A percentile compares a stretch with the other conserved stretches of the same genome.
Conservation (phyloP, 2,888 invertebrate species). For the Chesias legatella region DNA sequence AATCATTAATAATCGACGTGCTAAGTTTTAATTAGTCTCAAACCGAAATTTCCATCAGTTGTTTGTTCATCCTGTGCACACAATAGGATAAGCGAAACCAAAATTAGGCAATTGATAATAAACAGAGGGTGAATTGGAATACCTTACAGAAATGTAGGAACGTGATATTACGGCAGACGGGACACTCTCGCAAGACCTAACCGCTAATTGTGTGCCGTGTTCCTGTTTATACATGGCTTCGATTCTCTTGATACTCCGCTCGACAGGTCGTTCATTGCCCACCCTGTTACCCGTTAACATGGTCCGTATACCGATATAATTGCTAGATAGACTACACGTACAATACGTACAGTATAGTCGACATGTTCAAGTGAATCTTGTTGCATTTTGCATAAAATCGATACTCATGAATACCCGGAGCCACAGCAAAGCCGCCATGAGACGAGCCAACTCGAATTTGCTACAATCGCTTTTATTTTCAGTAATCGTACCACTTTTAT, state of each 20-base stretch:
- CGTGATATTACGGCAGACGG: constrained; percentile 44
- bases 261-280: constrained; percentile 45
- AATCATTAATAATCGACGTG: constrained; percentile 35
- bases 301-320: constrained; percentile 61
- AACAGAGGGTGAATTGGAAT: constrained; percentile 52
- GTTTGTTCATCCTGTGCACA: constrained; percentile 51
- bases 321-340: constrained; percentile 58
- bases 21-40: constrained; percentile 53
- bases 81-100: constrained; percentile 47
- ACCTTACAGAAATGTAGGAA: constrained; percentile 49
- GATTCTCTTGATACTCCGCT: constrained; percentile 50
- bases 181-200: constrained; percentile 40
- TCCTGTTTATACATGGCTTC: constrained; percentile 45
- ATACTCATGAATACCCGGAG: constrained; percentile 74
- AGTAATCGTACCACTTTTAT: constrained; percentile 44
- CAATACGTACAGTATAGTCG: constrained; percentile 54
- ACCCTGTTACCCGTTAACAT: constrained; percentile 52
- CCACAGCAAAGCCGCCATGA: constrained; percentile 54
- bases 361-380: constrained; percentile 75
- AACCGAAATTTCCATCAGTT: constrained; percentile 51
- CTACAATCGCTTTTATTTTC: constrained; percentile 62
- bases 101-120: constrained; percentile 59
- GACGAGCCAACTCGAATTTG: constrained; percentile 60
- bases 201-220: constrained; percentile 60
- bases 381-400: constrained; percentile 81